Evolutionary conservation across 2,797 vertebrate species (phyloP).

Genomic region (Staurois parvus): DNA sequence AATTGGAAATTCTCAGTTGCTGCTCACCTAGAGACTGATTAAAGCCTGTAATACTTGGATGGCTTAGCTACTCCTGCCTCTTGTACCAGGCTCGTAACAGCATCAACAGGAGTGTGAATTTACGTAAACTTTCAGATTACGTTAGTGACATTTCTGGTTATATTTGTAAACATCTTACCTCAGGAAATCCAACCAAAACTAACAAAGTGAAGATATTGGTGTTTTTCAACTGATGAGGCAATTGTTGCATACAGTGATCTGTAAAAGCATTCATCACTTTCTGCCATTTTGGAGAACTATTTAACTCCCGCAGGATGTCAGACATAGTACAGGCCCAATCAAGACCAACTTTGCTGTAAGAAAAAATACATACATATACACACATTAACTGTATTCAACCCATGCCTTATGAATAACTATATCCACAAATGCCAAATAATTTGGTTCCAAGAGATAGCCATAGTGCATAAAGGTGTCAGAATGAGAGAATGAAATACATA

Average conservation of each 20-base stretch:
- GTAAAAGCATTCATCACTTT: constrained; percentile 88
- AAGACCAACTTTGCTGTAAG: constrained; percentile 89
- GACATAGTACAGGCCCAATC: constrained; percentile 97
- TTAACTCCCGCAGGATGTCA: constrained; percentile 90
- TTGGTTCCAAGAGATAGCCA: too few species aligned
- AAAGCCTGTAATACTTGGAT: too few species aligned
- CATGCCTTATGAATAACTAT: too few species aligned
- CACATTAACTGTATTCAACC: too few species aligned
- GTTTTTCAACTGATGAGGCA: constrained; percentile 90
- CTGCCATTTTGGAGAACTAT: constrained; percentile 86
- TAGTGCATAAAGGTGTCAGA: too few species aligned
- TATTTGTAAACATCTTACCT: constrained; percentile 76
- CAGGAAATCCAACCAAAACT: constrained; percentile 95
- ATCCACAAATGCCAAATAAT: too few species aligned
- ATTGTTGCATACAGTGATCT: constrained; percentile 90
- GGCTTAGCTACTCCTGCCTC: too few species aligned
- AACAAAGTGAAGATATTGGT: constrained; percentile 96
- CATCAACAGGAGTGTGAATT: too few species aligned
- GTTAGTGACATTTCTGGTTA: background rate
- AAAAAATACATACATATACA: constrained; percentile 19
- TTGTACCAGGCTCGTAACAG: too few species aligned
- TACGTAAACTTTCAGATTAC: background rate
- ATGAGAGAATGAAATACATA: constrained; percentile 62
- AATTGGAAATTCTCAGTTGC: too few species aligned
- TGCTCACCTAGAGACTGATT: too few species aligned